Percentiles rank a stretch among this genome's conserved stretches.
phyloP scores from a whole-genome alignment of 2,797 vertebrate genomes.

The Galago senegalensis region DNA sequence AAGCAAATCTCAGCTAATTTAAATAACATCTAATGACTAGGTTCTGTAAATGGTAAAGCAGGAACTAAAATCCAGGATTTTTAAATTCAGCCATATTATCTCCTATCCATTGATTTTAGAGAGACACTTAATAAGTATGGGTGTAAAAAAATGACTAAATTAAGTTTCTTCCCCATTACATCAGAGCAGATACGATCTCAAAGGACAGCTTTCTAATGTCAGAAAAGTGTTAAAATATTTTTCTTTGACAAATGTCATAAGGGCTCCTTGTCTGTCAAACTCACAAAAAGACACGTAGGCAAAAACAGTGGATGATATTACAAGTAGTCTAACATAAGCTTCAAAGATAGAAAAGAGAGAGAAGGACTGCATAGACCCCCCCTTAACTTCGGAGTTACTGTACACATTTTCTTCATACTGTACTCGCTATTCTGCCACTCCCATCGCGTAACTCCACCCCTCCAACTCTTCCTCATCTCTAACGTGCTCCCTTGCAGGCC shows the following conservation, averaged over 20 bases:
- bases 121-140: slow-evolving; percentile 52
- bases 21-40: slow-evolving; percentile 5
- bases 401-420: not conserved
- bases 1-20: slow-evolving; percentile 48
- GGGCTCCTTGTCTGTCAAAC: slow-evolving; percentile 62
- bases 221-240: slow-evolving; percentile 33
- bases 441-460: too few species aligned
- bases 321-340: slow-evolving; percentile 24
- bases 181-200: slow-evolving; percentile 37
- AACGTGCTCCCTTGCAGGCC: not conserved
- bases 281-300: slow-evolving; percentile 39
- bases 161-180: not conserved
- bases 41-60: not conserved
- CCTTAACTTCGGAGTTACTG: not conserved
- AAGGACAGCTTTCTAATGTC: not conserved
- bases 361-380: not conserved
- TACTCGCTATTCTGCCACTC: fast-evolving
- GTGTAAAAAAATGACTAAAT: slow-evolving; percentile 46
- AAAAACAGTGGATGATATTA: not conserved
- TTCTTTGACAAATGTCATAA: slow-evolving; percentile 28
- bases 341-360: slow-evolving; percentile 8
- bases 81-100: not conserved
- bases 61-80: not conserved
- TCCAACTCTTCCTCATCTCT: not conserved
- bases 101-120: slow-evolving; percentile 14